A percentile compares a stretch with the other conserved stretches of the same genome.
Conservation (phyloP, 2,797 vertebrate genomes). For the Phataginus tetradactyla region DNA sequence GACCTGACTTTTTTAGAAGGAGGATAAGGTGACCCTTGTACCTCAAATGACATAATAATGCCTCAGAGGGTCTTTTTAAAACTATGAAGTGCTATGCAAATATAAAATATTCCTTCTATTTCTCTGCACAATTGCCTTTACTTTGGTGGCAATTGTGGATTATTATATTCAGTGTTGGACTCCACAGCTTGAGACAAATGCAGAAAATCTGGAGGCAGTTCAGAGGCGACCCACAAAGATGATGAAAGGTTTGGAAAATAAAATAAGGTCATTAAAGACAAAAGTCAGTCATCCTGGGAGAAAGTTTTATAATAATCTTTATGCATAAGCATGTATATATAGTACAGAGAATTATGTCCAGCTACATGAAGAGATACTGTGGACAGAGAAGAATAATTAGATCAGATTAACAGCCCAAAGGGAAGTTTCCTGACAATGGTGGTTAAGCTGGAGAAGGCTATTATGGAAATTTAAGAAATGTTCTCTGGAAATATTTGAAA, state of each 20-base stretch:
- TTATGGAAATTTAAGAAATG: not conserved
- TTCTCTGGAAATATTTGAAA: conserved; percentile 35
- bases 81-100: not conserved
- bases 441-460: not conserved
- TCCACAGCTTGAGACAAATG: conserved; percentile 16
- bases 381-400: not conserved
- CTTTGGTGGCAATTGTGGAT: conserved; percentile 28
- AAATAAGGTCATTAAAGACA: conserved; percentile 19
- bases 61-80: conserved; percentile 23
- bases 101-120: conserved; percentile 27
- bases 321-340: not conserved
- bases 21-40: not conserved
- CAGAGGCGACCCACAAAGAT: conserved; percentile 57
- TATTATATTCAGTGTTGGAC: not conserved
- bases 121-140: conserved; percentile 5
- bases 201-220: conserved; percentile 40
- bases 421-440: not conserved
- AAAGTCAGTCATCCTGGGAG: conserved; percentile 31
- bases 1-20: not conserved
- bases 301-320: conserved; percentile 48
- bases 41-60: conserved; percentile 28
- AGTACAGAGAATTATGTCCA: not conserved
- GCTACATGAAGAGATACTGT: not conserved
- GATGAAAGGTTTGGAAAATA: conserved; percentile 60
- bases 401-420: conserved; percentile 17